These are phyloP conservation scores for Characodon lateralis DNA, from an alignment of 2,797 vertebrate species.

Conservation along the genomic window DNA sequence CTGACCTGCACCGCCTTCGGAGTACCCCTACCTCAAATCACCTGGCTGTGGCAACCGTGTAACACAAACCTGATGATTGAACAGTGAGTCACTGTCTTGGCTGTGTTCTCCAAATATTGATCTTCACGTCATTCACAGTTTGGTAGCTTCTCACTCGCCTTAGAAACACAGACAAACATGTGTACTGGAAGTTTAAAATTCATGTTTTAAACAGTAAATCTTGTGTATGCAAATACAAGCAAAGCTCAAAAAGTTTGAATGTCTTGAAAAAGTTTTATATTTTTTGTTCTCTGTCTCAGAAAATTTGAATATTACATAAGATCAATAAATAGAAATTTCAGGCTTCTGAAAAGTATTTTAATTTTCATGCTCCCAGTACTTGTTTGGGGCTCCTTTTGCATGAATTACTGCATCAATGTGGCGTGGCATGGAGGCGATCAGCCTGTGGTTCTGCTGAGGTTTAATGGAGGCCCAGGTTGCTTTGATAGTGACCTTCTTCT, in stretches of 20 bases:
- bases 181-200: background rate
- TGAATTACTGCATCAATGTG: no score
- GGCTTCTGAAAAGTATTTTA: background rate
- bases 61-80: constrained; percentile 19
- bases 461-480: no score
- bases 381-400: no score
- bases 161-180: background rate
- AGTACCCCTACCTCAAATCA: constrained; percentile 79
- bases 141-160: background rate
- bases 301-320: background rate
- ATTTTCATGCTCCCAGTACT: background rate
- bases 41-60: constrained; percentile 86
- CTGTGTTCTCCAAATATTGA: constrained; percentile 4
- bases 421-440: no score
- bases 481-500: no score
- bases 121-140: background rate
- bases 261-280: no score
- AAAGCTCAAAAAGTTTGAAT: background rate
- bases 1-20: constrained; percentile 86
- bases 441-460: no score
- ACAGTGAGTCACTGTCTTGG: constrained; percentile 68
- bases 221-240: background rate
- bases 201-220: background rate
- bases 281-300: background rate
- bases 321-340: background rate